Conservation (phyloP, 1,140 invertebrate species). For the Heterodera schachtii region DNA sequence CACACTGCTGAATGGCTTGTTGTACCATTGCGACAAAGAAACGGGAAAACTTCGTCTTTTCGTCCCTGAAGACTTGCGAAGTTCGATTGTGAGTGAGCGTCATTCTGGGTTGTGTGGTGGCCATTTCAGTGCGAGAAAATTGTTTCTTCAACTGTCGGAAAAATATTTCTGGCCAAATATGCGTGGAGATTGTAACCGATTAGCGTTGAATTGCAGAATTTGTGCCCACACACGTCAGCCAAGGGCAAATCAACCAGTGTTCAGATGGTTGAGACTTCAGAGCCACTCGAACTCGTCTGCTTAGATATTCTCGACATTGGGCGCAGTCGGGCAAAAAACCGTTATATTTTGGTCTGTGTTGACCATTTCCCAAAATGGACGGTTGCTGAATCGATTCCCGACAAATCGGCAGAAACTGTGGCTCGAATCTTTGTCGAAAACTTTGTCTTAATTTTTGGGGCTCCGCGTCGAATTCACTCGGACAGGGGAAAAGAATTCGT, state of each 20-base stretch:
- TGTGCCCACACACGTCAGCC: slow-evolving; percentile 20
- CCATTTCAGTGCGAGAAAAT: slow-evolving; percentile 11
- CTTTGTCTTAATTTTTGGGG: slow-evolving; percentile 4
- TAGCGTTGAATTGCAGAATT: neutral
- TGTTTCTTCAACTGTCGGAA: slow-evolving; percentile 6
- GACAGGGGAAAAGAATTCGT: slow-evolving; percentile 14
- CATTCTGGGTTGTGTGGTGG: slow-evolving; percentile 4
- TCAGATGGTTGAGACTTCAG: neutral
- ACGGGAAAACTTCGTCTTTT: slow-evolving; percentile 8
- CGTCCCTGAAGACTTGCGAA: slow-evolving; percentile 14
- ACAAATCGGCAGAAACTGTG: slow-evolving; percentile 8
- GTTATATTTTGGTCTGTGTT: neutral
- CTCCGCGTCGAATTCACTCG: slow-evolving; percentile 4
- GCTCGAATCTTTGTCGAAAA: slow-evolving; percentile 3
- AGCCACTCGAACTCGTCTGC: slow-evolving; percentile 4
- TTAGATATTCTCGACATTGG: slow-evolving; percentile 11
- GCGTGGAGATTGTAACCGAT: neutral
- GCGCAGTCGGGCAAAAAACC: neutral
- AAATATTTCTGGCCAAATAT: slow-evolving; percentile 21
- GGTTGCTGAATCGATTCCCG: neutral
- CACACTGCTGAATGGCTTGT: neutral
- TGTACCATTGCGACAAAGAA: slow-evolving; percentile 9
- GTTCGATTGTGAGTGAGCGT: neutral
- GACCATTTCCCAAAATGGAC: slow-evolving; percentile 14
- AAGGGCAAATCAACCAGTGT: slow-evolving; percentile 14